Evolutionary conservation across 2,797 vertebrate genomes (phyloP), one percentile per base, ranked within the genome.

Genomic region (Molothrus aeneus): DNA sequence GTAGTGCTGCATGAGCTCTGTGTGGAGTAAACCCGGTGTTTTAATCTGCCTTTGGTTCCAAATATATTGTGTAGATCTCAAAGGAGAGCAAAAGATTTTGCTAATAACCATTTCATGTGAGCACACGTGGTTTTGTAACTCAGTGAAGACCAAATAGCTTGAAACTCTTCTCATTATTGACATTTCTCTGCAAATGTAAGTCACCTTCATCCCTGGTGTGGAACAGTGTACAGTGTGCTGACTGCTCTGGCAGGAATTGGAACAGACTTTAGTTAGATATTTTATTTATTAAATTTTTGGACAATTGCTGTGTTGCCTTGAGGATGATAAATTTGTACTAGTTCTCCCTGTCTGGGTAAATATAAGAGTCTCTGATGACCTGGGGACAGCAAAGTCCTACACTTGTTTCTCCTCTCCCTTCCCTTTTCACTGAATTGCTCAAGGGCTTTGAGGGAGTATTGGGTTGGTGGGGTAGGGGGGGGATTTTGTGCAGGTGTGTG

Each of bases 391-490:
- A 10, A 38, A 32, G 8, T 48, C 73, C 42, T 57, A 9, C 16
- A 7, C 22, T 48, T 68, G 14, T 48, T 48, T 10, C 45, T 86
- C 36, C 24, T 78, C n/a, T 84, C 53, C 18, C 10, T 86, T 73
- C 21, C 31, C 6, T 88, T 68, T 54, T 56, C 9, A 5, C 3
- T 20, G 38, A 38, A 38, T 74, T 86, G 50, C 70, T n/a, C 1
- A 3, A 86, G 26, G 43, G 48, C 24, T 65, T 72, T 6, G 13
- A 75, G 70, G 56, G 32, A 74, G 19, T 70, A 68, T 56, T 9
- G 15, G 19, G 25, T 25, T 22, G 18, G 18, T 10, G n/a, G 28
- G 34, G 5, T 6, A 1, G 2, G 18, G 4, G 7, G 9, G 1
- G 2, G 6, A 47, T 34, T 45, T 34, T 26, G 11, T 26, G 64